These are phyloP conservation scores for Piaya cayana DNA, from an alignment of 2,113 vertebrate species.

Conservation along the genomic window DNA sequence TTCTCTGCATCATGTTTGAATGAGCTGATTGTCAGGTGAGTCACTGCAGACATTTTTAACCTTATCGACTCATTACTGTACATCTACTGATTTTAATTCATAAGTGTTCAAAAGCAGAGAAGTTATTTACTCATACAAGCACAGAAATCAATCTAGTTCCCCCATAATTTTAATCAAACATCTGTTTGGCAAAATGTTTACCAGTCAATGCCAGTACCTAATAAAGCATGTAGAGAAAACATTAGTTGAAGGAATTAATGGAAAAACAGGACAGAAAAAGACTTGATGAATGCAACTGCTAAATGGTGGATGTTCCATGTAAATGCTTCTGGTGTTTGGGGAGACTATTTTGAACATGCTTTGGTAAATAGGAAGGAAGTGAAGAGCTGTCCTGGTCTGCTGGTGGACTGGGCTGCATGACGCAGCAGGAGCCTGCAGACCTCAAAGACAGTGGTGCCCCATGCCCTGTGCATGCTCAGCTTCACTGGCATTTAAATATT, in stretches of 20 bases:
- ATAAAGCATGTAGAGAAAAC: background rate
- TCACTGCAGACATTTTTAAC: background rate
- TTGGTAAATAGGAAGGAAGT: background rate
- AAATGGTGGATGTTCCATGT: background rate
- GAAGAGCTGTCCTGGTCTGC: background rate
- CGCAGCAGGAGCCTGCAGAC: background rate
- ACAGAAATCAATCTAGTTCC: background rate
- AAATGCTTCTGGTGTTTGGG: background rate
- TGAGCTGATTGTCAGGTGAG: background rate
- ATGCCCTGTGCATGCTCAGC: background rate
- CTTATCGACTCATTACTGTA: background rate
- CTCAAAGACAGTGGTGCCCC: background rate
- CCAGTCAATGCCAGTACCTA: background rate
- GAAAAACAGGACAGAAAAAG: background rate
- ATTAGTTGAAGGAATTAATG: background rate
- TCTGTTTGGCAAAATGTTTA: slow-evolving; percentile 40
- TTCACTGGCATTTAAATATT: background rate
- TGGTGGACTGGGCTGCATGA: background rate
- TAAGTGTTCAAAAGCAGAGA: background rate
- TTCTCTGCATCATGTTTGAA: background rate
- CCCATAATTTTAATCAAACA: slow-evolving; percentile 15
- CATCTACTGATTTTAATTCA: background rate
- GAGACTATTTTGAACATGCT: background rate
- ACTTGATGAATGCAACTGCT: background rate
- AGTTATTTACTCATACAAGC: background rate